phyloP scores from a whole-genome alignment of 2,888 invertebrate genomes.

The Xiphydria camelus region DNA sequence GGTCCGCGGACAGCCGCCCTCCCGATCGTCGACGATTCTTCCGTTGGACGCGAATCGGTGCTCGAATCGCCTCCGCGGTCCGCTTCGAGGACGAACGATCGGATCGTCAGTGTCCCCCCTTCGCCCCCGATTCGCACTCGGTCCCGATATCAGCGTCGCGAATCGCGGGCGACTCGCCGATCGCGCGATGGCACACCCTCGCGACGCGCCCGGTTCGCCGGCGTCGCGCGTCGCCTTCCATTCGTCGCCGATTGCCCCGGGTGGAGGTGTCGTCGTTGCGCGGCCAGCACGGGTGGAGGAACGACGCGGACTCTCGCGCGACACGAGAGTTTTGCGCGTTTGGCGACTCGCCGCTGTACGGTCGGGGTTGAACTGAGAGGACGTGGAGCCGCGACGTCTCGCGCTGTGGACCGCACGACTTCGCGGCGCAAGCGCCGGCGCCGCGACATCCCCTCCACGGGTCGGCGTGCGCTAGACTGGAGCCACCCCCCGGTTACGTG shows the following conservation, averaged over 20 bases:
- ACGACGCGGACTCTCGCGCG: slow-evolving; percentile 3
- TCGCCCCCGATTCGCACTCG: too few relatives aligned
- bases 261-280: background rate
- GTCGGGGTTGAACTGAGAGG: slow-evolving; percentile 10
- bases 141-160: too few relatives aligned
- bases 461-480: too few relatives aligned
- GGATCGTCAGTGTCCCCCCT: too few relatives aligned
- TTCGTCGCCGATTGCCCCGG: slow-evolving; percentile 12
- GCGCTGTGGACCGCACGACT: slow-evolving; percentile 31
- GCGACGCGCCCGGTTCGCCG: background rate
- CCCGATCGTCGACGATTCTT: too few relatives aligned
- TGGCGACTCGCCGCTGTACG: slow-evolving; percentile 36
- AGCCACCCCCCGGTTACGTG: too few relatives aligned
- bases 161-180: too few relatives aligned
- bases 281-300: background rate
- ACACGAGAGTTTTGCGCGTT: slow-evolving; percentile 20
- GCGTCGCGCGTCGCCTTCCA: background rate
- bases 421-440: slow-evolving; percentile 11
- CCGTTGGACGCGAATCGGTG: too few relatives aligned
- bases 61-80: too few relatives aligned
- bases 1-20: too few relatives aligned
- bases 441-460: too few relatives aligned
- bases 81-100: too few relatives aligned
- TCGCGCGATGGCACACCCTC: background rate
- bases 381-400: slow-evolving; percentile 26